Base-by-base conservation (phyloP, 2,888 invertebrate genomes). In the Drosophila fungiperda region DNA sequence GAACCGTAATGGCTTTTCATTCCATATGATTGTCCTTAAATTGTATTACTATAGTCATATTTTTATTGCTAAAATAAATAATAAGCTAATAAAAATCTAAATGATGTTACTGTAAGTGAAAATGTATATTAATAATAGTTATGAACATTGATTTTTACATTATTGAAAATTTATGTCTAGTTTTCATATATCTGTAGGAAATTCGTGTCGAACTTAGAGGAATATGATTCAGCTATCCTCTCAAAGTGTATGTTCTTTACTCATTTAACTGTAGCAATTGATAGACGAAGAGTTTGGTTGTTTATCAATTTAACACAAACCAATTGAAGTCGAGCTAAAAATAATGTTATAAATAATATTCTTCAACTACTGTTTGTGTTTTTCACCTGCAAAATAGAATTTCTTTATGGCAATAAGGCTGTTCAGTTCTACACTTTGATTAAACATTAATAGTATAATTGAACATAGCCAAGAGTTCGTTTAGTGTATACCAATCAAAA, bases 281-380 rank as follows among this genome's bases (percentile, higher is more conserved):
- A 4, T 23, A 26, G 61, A 55, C 50, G 55, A 54, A 61, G 9
- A 45, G 57, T 49, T 63, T 68, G 49, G 58, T 54, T 79, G 69
- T 79, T 74, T 74, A 40, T 53, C 33, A 55, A 29, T 40, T 65
- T 38, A 38, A 32, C 42, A 49, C 36, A 29, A 54, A 35, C 36
- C 36, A 50, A 61, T 76, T 63, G 79, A 64, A 73, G 68, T 73
- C 67, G 62, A 65, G 53, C 38, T 66, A 68, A 80, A 85, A 85
- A 75, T 40, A 80, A 67, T 75, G 70, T 71, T 82, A 79, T 67
- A 68, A 70, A 82, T 74, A 75, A 66, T 70, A 69, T 78, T 58
- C 4, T 38, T 55, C 20, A 54, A 35, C 48, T 61, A 32, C 52
- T 59, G 45, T 50, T n/a, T 26, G 62, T 63, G 65, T 79, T 60